Evolutionary conservation across 2,888 invertebrate species (phyloP), one percentile per base, ranked within the genome.

Genomic region (Macroteleia sp.): DNA sequence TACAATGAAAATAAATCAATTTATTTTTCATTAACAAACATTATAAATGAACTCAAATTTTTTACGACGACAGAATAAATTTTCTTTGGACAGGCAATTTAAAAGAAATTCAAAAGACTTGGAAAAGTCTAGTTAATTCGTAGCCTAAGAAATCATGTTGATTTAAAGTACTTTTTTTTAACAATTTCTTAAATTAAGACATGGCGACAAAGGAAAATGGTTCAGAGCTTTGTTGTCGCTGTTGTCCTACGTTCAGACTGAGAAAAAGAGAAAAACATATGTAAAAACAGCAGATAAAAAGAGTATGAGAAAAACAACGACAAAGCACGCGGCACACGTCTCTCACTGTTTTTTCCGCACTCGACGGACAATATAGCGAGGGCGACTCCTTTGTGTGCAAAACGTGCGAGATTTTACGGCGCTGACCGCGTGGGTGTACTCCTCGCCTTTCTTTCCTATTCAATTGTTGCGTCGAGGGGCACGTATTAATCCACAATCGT

Each of bases 351-450:
- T 70, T 62, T 66, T 70, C 22, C 59, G n/a, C 14, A 42, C 28
- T 25, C 61, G 46, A 20, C 69, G 75, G 79, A 83, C 82, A 82
- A 83, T 83, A 81, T 79, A 62, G 77, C 79, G 82, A 79, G 81
- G 83, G 83, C 83, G 83, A 82, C 66, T 67, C 79, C 81, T 83
- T 83, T 83, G 82, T 82, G 78, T 83, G 83, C 74, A 81, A 82
- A 83, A 81, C 79, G 81, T 76, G 74, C 76, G 73, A 80, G 79
- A 79, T 78, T 81, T 81, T 59, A 74, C 76, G 78, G 59, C 61
- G 50, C 28, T 39, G 69, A 10, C 41, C 22, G 71, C 66, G 77
- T 77, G 36, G 77, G 77, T 71, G 77, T 70, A 57, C 50, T 64
- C 57, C 52, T 50, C 52, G 50, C 57, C 67, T 71, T 69, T 69